Evolutionary conservation across 2,888 invertebrate genomes (phyloP), one percentile per base, ranked within the genome.

Genomic region (Cataglyphis livida): DNA sequence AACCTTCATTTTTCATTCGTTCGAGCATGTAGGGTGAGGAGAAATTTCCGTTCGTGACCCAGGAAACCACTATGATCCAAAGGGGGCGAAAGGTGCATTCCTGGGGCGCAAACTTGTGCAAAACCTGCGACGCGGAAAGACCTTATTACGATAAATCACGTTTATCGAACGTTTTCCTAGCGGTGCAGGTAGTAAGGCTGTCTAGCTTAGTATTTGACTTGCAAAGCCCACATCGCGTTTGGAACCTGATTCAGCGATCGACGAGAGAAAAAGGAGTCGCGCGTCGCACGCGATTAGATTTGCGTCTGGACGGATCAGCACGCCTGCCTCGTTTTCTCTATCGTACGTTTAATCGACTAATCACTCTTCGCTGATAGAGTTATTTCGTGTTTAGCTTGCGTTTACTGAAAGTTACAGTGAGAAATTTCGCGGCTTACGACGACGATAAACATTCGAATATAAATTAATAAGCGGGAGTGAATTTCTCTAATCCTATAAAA

Each of bases 111-210:
- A 88, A 88, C 85, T 88, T 83, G 68, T 71, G 84, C 79, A 64
- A 81, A 81, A 83, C 73, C 84, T 73, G 79, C 71, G 83, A 81
- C 70, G 82, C 82, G 86, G 88, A 87, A 88, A 84, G 87, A 90
- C 88, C 88, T 91, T 91, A 91, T 91, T 90, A 91, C 87, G 85
- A 91, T 91, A 91, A 91, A 91, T 91, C 91, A 90, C 88, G 88
- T 92, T 91, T 91, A 91, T 91, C 85, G 91, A 85, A 85, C 70
- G 32, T 71, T 71, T 78, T 71, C 32, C 44, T 48, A 32, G 38
- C 44, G 32, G 28, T 38, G 35, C 74, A 70, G 57, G 66, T 66
- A 71, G 64, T 21, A 62, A 64, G 25, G 71, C 65, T 38, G 65
- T 54, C 76, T 71, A 38, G 41, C 82, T 62, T 70, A 83, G 81